Evolutionary conservation across 1,140 invertebrate genomes (phyloP).

Genomic region (Drosophila equinoxialis): DNA sequence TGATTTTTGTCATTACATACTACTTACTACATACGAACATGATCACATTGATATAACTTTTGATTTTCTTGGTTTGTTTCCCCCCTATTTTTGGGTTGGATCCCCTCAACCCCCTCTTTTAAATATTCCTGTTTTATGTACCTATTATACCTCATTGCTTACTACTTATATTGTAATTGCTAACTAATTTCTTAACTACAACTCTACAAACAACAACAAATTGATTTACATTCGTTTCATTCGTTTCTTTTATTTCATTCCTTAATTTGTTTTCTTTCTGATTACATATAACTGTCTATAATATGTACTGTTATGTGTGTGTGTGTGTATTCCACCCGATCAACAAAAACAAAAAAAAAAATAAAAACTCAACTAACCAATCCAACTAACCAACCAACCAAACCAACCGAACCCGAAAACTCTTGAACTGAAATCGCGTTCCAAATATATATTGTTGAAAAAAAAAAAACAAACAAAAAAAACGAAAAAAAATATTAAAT

Average conservation of each 20-base stretch:
- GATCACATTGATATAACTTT: slow-evolving; percentile 1
- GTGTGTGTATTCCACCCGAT: slow-evolving; percentile 69
- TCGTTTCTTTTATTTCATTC: slow-evolving; percentile 73
- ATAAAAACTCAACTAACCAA: slow-evolving; percentile 41
- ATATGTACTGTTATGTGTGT: slow-evolving; percentile 71
- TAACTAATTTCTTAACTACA: slow-evolving; percentile 66
- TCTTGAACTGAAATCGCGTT: slow-evolving; percentile 70
- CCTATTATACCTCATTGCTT: slow-evolving; percentile 8
- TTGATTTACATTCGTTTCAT: slow-evolving; percentile 72
- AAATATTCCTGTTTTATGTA: not conserved
- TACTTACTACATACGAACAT: slow-evolving; percentile 9
- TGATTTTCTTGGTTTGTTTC: too few species aligned
- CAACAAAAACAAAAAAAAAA: slow-evolving; percentile 54
- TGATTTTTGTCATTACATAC: slow-evolving; percentile 5
- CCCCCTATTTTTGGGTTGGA: not conserved
- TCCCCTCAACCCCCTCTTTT: not conserved
- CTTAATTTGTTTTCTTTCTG: slow-evolving; percentile 65
- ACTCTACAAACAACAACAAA: slow-evolving; percentile 32
- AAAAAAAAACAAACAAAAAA: too few species aligned
- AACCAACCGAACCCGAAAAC: slow-evolving; percentile 53
- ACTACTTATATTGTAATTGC: slow-evolving; percentile 50
- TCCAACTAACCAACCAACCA: slow-evolving; percentile 63
- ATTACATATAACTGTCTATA: slow-evolving; percentile 74
- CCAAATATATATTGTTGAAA: slow-evolving; percentile 40
- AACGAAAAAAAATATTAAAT: slow-evolving; percentile 27